These are phyloP conservation scores for Ceryle rudis DNA, from an alignment of 2,797 vertebrate species.

Conservation along the genomic window DNA sequence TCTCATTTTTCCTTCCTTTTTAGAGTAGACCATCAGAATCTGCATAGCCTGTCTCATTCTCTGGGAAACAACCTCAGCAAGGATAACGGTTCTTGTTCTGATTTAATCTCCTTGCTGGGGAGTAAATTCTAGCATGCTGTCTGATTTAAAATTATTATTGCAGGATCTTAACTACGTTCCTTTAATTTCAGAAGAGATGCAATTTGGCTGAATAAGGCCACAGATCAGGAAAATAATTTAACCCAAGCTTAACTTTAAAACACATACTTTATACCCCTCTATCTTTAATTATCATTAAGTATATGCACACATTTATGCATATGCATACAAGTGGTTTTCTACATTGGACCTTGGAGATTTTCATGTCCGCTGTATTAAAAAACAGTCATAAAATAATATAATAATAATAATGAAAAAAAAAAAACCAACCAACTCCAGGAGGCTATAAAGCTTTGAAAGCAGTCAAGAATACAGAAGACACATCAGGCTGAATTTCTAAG, in stretches of 20 bases:
- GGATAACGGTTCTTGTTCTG: neutral
- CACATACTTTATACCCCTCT: neutral
- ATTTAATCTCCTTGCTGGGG: neutral
- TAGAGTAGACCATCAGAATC: neutral
- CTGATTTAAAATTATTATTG: slow-evolving; percentile 18
- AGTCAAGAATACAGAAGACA: neutral
- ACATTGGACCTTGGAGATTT: neutral
- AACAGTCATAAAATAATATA: neutral
- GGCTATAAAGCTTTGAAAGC: slow-evolving; percentile 6
- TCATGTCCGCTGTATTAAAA: neutral
- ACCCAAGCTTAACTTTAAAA: slow-evolving; percentile 6
- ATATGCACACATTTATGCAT: neutral
- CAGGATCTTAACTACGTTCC: neutral
- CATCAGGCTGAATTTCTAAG: neutral
- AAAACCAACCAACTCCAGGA: neutral
- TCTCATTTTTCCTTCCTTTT: slow-evolving; percentile 14
- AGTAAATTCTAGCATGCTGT: slow-evolving; percentile 27
- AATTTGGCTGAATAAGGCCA: neutral
- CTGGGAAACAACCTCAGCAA: neutral
- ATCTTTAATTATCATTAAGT: neutral
- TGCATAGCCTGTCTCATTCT: neutral
- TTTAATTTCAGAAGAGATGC: slow-evolving; percentile 27
- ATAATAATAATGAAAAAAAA: neutral
- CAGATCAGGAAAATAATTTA: slow-evolving; percentile 25
- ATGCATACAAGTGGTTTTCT: neutral